Evolutionary conservation across 2,113 vertebrate species (phyloP).

Genomic region (Thunnus thynnus): DNA sequence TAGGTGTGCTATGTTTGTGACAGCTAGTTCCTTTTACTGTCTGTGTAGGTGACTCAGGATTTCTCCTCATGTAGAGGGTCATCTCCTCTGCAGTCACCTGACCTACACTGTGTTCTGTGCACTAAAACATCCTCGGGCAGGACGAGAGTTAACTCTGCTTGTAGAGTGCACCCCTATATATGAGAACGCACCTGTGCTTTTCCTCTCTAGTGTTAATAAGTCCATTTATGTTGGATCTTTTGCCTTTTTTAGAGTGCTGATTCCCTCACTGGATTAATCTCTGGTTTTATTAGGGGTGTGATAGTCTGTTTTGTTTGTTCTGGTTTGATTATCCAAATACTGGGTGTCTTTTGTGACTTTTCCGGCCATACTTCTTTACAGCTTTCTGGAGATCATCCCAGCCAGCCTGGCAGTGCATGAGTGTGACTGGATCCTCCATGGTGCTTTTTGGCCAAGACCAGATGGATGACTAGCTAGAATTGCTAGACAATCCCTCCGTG

Average conservation of each 20-base stretch:
- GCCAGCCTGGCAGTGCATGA: conserved; percentile 60
- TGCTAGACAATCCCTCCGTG: conserved; percentile 77
- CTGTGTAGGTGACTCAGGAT: conserved; percentile 71
- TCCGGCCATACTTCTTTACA: conserved; percentile 72
- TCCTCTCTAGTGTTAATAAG: conserved; percentile 9
- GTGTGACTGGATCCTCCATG: conserved; percentile 67
- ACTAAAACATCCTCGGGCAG: conserved; percentile 48
- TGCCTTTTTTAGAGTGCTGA: conserved; percentile 52
- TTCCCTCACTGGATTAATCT: conserved; percentile 12
- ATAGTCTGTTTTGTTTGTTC: conserved; percentile 39
- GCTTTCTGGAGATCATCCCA: conserved; percentile 67
- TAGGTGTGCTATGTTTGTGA: conserved; percentile 37
- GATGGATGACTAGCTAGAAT: conserved; percentile 75
- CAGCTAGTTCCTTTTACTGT: conserved; percentile 31
- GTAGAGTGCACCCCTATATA: conserved; percentile 13
- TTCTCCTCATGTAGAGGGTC: conserved; percentile 61
- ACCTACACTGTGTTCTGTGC: conserved; percentile 74
- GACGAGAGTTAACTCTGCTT: conserved; percentile 35
- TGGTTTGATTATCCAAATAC: conserved; percentile 46
- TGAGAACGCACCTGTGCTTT: conserved; percentile 47
- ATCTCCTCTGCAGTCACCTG: conserved; percentile 70
- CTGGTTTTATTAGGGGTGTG: conserved; percentile 24
- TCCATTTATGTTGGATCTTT: conserved; percentile 16
- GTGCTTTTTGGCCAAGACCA: conserved; percentile 76
- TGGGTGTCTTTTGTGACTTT: conserved; percentile 57